Conservation (phyloP, 2,113 vertebrate genomes). For the Crotalus viridis region DNA sequence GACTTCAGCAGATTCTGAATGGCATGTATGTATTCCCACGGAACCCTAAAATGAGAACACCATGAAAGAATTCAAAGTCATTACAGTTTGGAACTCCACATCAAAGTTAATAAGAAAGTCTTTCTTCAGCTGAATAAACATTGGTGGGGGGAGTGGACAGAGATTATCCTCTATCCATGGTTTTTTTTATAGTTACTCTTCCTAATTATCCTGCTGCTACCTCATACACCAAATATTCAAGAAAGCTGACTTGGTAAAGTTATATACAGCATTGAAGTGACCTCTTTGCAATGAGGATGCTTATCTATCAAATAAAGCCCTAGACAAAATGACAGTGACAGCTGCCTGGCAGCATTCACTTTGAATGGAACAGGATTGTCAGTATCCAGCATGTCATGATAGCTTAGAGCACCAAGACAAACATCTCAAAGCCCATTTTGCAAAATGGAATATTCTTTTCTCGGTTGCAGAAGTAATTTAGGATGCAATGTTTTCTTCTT, state of each 20-base stretch:
- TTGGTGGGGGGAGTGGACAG: not conserved
- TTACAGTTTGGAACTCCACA: not conserved
- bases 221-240: slow-evolving; percentile 59
- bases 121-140: slow-evolving; percentile 28
- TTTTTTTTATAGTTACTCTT: slow-evolving; percentile 43
- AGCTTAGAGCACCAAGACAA: slow-evolving; percentile 58
- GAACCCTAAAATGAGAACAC: not conserved
- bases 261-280: slow-evolving; percentile 66
- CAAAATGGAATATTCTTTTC: slow-evolving; percentile 43
- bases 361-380: slow-evolving; percentile 66
- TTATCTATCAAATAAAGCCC: slow-evolving; percentile 74
- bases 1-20: not conserved
- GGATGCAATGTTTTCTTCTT: slow-evolving; percentile 38
- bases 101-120: not conserved
- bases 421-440: slow-evolving; percentile 39
- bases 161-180: slow-evolving; percentile 23
- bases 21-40: not conserved
- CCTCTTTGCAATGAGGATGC: slow-evolving; percentile 68
- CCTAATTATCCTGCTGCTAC: slow-evolving; percentile 57
- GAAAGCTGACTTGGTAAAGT: slow-evolving; percentile 68
- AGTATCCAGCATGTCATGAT: slow-evolving; percentile 69
- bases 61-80: not conserved
- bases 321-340: slow-evolving; percentile 84
- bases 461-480: slow-evolving; percentile 31
- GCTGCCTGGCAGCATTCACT: slow-evolving; percentile 78